Conservation (phyloP, 2,797 vertebrate genomes). For the Acanthornis magna region DNA sequence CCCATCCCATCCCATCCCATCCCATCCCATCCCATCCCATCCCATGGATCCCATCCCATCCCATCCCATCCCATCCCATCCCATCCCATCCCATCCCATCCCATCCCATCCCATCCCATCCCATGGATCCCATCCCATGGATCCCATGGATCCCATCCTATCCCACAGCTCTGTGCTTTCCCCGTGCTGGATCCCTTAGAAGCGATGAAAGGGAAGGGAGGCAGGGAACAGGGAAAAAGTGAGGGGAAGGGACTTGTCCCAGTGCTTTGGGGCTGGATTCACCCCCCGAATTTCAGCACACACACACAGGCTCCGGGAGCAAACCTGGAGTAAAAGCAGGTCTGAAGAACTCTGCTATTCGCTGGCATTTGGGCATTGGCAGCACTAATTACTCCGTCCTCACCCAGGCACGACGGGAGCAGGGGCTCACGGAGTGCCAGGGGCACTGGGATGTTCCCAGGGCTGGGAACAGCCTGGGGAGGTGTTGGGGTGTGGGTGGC, state of each 20-base stretch:
- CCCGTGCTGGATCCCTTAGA: neutral
- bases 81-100: too few relatives aligned
- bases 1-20: too few relatives aligned
- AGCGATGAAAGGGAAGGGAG: neutral
- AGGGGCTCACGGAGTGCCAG: slow-evolving; percentile 38
- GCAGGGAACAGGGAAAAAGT: neutral
- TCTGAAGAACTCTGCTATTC: neutral
- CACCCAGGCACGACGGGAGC: neutral
- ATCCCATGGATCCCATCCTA: too few relatives aligned
- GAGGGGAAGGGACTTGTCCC: neutral
- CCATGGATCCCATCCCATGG: too few relatives aligned
- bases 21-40: too few relatives aligned
- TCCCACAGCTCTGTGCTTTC: accelerated
- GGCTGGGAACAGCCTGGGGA: neutral
- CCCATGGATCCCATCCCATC: too few relatives aligned
- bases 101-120: too few relatives aligned
- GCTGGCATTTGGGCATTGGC: slow-evolving; percentile 69
- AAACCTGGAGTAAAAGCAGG: neutral
- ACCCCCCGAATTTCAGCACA: neutral
- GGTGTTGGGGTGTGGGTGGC: accelerated
- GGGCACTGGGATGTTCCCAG: accelerated
- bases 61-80: too few relatives aligned
- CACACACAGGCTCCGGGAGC: neutral
- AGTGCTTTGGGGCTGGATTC: neutral
- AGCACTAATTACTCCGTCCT: slow-evolving; percentile 50